Evolutionary conservation across 1,140 invertebrate species (phyloP), one percentile per base, ranked within the genome.

Genomic region (Drosophila bocki): DNA sequence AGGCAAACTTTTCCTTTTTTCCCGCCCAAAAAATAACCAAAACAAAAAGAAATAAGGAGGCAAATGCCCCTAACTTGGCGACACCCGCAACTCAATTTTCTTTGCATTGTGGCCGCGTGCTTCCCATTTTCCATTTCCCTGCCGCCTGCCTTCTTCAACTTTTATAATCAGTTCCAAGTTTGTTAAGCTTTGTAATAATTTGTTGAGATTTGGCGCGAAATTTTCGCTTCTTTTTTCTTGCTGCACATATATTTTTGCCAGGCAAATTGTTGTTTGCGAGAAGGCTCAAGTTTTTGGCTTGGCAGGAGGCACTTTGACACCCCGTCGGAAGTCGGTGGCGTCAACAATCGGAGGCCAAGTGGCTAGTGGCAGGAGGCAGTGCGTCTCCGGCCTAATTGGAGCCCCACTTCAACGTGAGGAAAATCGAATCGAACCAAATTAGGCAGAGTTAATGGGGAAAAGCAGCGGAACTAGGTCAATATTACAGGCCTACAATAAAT

Each of bases 141-240:
- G 59, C 22, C 63, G 57, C 53, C 8, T 54, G 33, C 13, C 33
- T 37, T 19, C 51, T 35, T 22, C 63, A 87, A 87, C 84, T 87
- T 87, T 87, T 87, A 90, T 87, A 87, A 87, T 87, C 84, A 87
- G 84, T 83, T 87, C 50, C 70, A 90, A 87, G 84, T 87, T 90
- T 80, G 80, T 69, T 71, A 88, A 90, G 85, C 85, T 84, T 71
- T 87, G 84, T 84, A 78, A 82, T 84, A 90, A 87, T 90, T 87
- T 87, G 80, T 80, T 88, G 77, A 82, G 84, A 90, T 87, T 87
- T 87, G 77, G 78, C 78, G 80, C 82, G 53, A 84, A 87, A 84
- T 88, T 75, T 78, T 77, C 26, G 45, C 60, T 57, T 41, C 45
- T n/a, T 62, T 67, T 22, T 51, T n/a, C 32, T 47, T 35, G 37